Conservation (phyloP, 1,140 invertebrate genomes). For the Hestina assimilis region DNA sequence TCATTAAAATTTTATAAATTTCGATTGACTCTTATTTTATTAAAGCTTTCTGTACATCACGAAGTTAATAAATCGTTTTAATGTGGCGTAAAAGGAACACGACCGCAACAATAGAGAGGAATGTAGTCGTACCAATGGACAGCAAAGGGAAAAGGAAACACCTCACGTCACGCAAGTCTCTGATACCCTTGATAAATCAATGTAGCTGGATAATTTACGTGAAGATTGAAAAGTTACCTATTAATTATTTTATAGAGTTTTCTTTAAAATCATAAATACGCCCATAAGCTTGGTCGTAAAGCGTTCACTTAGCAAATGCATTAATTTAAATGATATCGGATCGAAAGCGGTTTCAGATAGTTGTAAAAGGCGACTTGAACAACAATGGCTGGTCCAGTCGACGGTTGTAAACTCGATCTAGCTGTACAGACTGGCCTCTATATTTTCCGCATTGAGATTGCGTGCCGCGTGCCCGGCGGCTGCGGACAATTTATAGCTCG, state of each 20-base stretch:
- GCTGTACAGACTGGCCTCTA: slow-evolving; percentile 41
- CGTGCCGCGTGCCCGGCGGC: slow-evolving; percentile 69
- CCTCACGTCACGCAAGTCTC: neutral
- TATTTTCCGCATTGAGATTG: slow-evolving; percentile 75
- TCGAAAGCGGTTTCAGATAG: slow-evolving; percentile 34
- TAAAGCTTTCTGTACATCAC: neutral
- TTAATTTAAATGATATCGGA: slow-evolving; percentile 30
- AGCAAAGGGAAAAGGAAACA: slow-evolving; percentile 19
- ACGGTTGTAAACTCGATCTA: slow-evolving; percentile 42
- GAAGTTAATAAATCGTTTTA: slow-evolving; percentile 51
- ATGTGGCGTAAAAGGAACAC: slow-evolving; percentile 44
- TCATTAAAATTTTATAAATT: too few species aligned
- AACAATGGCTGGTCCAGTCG: slow-evolving; percentile 35
- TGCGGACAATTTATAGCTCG: slow-evolving; percentile 68
- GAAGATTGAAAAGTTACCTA: too few species aligned
- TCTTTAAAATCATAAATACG: too few species aligned
- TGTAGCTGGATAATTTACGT: too few species aligned
- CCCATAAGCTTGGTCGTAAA: too few species aligned
- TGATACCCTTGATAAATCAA: neutral
- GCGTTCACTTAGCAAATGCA: neutral
- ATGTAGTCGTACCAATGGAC: slow-evolving; percentile 43
- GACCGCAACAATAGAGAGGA: slow-evolving; percentile 43
- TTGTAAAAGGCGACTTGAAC: slow-evolving; percentile 17
- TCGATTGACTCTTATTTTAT: too few species aligned
- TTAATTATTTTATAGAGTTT: too few species aligned